phyloP scores from a whole-genome alignment of 2,797 vertebrate genomes.

The Enteromius thamalakanensis region DNA sequence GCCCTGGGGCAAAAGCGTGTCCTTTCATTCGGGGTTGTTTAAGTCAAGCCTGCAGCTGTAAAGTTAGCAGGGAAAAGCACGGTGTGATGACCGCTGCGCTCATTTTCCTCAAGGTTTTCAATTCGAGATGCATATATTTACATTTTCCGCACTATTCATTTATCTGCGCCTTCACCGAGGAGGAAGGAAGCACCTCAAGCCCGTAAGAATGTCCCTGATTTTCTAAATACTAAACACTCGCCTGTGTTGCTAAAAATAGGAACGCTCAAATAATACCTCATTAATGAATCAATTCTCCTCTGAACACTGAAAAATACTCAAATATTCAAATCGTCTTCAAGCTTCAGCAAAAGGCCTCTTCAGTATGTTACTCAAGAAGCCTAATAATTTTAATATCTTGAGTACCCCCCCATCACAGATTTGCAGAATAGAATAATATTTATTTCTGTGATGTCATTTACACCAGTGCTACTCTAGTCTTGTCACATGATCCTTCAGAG shows the following conservation, averaged over 20 bases:
- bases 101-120: conserved; percentile 42
- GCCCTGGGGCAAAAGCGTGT: conserved; percentile 44
- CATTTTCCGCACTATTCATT: conserved; percentile 26
- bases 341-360: conserved; percentile 46
- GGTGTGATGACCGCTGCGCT: conserved; percentile 37
- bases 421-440: not conserved
- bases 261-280: conserved; percentile 53
- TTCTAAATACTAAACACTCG: conserved; percentile 43
- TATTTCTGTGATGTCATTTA: not conserved
- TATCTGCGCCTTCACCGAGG: conserved; percentile 7
- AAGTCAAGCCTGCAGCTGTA: conserved; percentile 36
- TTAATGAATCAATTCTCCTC: conserved; percentile 55
- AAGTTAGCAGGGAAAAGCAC: conserved; percentile 26
- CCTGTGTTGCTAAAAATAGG: conserved; percentile 54
- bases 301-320: conserved; percentile 49
- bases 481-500: not conserved
- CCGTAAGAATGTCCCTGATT: conserved; percentile 36
- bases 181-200: conserved; percentile 17
- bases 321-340: conserved; percentile 55
- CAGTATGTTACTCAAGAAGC: conserved; percentile 54
- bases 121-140: conserved; percentile 47
- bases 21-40: conserved; percentile 38
- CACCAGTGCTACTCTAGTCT: too few species aligned
- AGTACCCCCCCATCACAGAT: too few species aligned
- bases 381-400: conserved; percentile 49